phyloP scores from a whole-genome alignment of 2,797 vertebrate genomes.

The Sebastes diaconus region DNA sequence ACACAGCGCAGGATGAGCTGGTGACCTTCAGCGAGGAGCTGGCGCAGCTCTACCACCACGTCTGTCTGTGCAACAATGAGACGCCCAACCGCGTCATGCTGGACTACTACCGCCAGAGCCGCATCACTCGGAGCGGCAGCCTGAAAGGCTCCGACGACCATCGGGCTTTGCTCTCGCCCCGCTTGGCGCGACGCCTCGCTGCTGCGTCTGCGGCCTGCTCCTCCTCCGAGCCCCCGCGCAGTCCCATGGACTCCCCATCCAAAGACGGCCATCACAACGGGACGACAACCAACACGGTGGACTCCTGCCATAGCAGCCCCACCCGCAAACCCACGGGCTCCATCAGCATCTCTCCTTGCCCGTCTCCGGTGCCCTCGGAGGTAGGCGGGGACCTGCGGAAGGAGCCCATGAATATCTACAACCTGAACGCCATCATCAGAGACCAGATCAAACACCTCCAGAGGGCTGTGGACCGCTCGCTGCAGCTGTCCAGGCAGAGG shows the following conservation, averaged over 20 bases:
- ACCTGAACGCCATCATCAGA: conserved; percentile 97
- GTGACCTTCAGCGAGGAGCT: conserved; percentile 98
- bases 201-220: conserved; percentile 83
- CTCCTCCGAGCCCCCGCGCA: conserved; percentile 82
- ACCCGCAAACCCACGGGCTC: conserved; percentile 86
- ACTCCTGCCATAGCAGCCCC: conserved; percentile 82
- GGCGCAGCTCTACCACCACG: conserved; percentile 98
- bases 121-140: conserved; percentile 91
- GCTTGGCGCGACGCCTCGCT: conserved; percentile 88
- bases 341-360: conserved; percentile 84
- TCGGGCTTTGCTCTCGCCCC: conserved; percentile 91
- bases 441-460: conserved; percentile 99
- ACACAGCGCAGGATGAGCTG: conserved; percentile 94
- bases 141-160: conserved; percentile 94
- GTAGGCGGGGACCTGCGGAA: conserved; percentile 90
- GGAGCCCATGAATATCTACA: conserved; percentile 99
- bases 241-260: conserved; percentile 85
- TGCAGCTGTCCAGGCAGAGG: conserved; percentile 94
- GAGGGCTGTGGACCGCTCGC: conserved; percentile 94
- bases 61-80: conserved; percentile 98
- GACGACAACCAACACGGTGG: conserved; percentile 12
- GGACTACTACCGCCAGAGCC: conserved; percentile 97
- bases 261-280: conserved; percentile 82
- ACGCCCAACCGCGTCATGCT: conserved; percentile 98
- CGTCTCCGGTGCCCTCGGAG: conserved; percentile 86